phyloP scores from a whole-genome alignment of 2,888 invertebrate species.

The Epinotia bilunana region DNA sequence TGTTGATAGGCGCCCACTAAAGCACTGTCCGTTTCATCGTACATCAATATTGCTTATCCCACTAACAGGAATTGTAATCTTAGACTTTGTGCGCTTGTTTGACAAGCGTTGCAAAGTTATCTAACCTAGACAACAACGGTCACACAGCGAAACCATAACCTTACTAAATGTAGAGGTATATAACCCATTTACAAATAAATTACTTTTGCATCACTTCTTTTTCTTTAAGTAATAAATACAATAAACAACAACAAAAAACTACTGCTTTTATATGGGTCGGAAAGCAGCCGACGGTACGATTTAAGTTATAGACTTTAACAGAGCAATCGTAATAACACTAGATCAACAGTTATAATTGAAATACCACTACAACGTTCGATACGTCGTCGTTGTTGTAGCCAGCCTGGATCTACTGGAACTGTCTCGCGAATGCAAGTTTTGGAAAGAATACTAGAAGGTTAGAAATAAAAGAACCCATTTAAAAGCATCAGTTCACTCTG shows the following conservation, averaged over 20 bases:
- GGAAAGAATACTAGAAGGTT: slow-evolving; percentile 4
- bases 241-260: slow-evolving; percentile 69
- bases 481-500: slow-evolving; percentile 56
- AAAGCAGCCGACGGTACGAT: slow-evolving; percentile 24
- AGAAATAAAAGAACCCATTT: slow-evolving; percentile 51
- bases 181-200: slow-evolving; percentile 79
- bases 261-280: slow-evolving; percentile 63
- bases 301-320: slow-evolving; percentile 43
- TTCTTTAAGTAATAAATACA: slow-evolving; percentile 77
- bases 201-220: slow-evolving; percentile 73
- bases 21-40: slow-evolving; percentile 52
- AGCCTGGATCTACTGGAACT: neutral
- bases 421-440: slow-evolving; percentile 16
- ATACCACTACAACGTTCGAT: slow-evolving; percentile 1
- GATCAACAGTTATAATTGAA: neutral
- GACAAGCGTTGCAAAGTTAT: slow-evolving; percentile 77
- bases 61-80: slow-evolving; percentile 63
- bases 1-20: slow-evolving; percentile 19
- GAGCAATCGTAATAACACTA: slow-evolving; percentile 38
- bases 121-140: slow-evolving; percentile 53
- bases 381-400: neutral
- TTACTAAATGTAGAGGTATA: slow-evolving; percentile 59
- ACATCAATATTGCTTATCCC: slow-evolving; percentile 68
- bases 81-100: slow-evolving; percentile 80
- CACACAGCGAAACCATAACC: slow-evolving; percentile 50